Evolutionary conservation across 2,113 vertebrate species (phyloP).

Genomic region (Neotoma lepida): DNA sequence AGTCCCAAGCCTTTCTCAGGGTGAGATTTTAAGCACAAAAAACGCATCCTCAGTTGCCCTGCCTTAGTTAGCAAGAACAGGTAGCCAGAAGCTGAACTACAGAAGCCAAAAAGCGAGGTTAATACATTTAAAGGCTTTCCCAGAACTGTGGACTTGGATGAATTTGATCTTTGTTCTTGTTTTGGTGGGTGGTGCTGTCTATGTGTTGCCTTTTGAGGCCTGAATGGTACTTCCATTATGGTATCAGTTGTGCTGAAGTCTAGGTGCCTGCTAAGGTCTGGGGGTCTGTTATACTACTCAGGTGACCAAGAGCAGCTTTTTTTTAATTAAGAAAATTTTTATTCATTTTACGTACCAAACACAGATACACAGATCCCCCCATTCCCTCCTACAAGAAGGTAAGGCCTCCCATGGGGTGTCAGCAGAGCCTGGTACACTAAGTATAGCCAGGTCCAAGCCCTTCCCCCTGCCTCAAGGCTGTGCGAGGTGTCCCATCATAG

Average conservation of each 20-base stretch:
- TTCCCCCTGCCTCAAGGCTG: no score
- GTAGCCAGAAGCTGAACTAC: background rate
- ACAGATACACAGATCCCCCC: no score
- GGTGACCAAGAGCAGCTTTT: background rate
- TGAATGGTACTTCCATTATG: background rate
- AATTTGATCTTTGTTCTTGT: background rate
- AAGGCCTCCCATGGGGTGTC: no score
- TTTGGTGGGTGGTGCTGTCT: background rate
- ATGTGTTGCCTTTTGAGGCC: background rate
- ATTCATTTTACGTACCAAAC: no score
- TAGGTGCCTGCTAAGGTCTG: background rate
- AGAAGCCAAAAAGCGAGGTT: background rate
- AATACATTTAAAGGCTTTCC: background rate
- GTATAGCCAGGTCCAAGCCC: no score
- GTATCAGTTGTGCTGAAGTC: background rate
- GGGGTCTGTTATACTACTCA: background rate
- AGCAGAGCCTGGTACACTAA: no score
- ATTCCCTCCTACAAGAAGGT: no score
- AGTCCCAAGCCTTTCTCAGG: background rate
- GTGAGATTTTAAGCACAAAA: background rate
- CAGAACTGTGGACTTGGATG: no score
- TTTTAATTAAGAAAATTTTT: no score
- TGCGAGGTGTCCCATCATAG: no score
- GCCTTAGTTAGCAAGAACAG: background rate
- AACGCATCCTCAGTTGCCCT: background rate